Percentiles rank a stretch among this genome's conserved stretches.
Conservation (phyloP, 2,113 vertebrate genomes). For the Amazona guildingii region DNA sequence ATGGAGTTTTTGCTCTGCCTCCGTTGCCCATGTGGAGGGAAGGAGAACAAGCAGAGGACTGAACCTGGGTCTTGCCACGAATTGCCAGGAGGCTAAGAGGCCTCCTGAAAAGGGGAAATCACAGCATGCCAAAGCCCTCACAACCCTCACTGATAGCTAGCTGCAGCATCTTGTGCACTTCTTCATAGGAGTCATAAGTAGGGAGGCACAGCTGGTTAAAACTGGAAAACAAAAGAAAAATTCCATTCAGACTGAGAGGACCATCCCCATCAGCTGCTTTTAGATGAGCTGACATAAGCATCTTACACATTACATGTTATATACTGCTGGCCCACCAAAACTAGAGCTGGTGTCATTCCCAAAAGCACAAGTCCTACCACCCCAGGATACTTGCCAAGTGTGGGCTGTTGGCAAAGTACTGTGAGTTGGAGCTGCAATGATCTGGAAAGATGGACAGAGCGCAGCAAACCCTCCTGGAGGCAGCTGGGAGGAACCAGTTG, state of each 20-base stretch:
- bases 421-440: constrained; percentile 95
- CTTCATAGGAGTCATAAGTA: constrained; percentile 97
- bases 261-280: background rate
- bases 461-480: constrained; percentile 95
- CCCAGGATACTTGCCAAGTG: constrained; percentile 84
- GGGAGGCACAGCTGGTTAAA: constrained; percentile 99
- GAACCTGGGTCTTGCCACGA: constrained; percentile 7
- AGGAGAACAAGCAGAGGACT: constrained; percentile 16
- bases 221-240: constrained; percentile 75
- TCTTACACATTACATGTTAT: background rate
- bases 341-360: background rate
- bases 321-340: background rate
- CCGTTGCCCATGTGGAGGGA: background rate
- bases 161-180: constrained; percentile 97
- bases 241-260: background rate
- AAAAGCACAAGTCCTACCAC: background rate
- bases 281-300: background rate
- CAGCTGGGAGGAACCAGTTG: constrained; percentile 96
- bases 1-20: constrained; percentile 32
- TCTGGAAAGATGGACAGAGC: constrained; percentile 97
- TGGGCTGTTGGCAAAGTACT: constrained; percentile 97
- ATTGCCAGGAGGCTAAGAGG: background rate
- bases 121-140: constrained; percentile 98
- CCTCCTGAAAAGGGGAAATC: constrained; percentile 59
- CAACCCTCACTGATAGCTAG: constrained; percentile 99